These are phyloP conservation scores for Rhynchonema sp. DNA, from an alignment of 2,888 invertebrate species.

Conservation along the genomic window DNA sequence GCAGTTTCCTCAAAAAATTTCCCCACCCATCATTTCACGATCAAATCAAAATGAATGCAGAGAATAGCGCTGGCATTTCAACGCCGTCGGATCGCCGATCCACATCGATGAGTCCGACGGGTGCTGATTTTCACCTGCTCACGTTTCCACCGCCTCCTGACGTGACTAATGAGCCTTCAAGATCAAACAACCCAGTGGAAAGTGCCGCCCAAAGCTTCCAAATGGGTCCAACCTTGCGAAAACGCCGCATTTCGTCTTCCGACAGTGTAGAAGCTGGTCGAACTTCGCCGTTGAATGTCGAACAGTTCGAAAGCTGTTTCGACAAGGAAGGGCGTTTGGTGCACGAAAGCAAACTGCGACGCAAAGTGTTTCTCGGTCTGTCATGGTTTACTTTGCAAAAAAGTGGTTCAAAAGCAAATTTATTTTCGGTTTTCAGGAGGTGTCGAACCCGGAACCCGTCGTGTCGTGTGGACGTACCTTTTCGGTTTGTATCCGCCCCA, in stretches of 20 bases:
- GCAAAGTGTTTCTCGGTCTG: constrained; percentile 26
- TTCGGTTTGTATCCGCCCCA: constrained; percentile 27
- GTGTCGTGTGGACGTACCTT: constrained; percentile 27
- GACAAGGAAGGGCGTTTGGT: constrained; percentile 27
- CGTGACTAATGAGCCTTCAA: not conserved
- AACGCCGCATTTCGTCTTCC: too few species aligned
- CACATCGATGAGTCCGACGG: too few species aligned
- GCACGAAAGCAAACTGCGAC: constrained; percentile 24
- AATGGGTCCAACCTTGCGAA: not conserved
- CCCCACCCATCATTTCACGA: too few species aligned
- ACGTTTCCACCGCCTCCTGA: not conserved
- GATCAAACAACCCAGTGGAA: not conserved
- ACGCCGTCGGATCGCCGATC: too few species aligned
- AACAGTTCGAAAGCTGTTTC: constrained; percentile 9
- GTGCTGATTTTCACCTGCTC: not conserved
- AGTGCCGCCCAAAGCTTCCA: not conserved
- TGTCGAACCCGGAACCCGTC: constrained; percentile 20
- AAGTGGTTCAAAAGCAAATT: too few species aligned
- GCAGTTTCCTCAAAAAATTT: too few species aligned
- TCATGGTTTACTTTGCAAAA: too few species aligned
- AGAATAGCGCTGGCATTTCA: too few species aligned
- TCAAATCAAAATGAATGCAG: too few species aligned
- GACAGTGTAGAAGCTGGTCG: not conserved
- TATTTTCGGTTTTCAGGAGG: constrained; percentile 17
- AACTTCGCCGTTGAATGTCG: not conserved